A percentile compares a stretch with the other conserved stretches of the same genome.
These are phyloP conservation scores for Yasuhikotakia modesta DNA, from an alignment of 2,797 vertebrate species.

Conservation along the genomic window DNA sequence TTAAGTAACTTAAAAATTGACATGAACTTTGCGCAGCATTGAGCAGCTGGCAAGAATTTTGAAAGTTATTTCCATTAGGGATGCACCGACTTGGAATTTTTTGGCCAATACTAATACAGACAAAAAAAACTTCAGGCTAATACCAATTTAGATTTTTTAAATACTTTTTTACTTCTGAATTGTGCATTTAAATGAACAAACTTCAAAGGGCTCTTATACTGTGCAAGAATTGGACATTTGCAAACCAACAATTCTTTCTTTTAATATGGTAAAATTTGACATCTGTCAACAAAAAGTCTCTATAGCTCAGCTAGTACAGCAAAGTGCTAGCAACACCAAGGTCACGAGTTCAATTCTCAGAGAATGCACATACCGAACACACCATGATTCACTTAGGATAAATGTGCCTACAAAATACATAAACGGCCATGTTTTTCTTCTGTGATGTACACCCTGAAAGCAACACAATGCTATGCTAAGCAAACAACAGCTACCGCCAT, in stretches of 20 bases:
- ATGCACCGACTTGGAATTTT: too few species aligned
- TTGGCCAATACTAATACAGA: too few species aligned
- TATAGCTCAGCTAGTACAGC: not conserved
- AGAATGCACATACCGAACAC: not conserved
- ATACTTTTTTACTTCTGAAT: too few species aligned
- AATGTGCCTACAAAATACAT: not conserved
- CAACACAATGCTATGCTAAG: not conserved
- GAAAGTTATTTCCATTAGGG: too few species aligned
- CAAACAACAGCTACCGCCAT: conserved; percentile 24
- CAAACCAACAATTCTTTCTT: too few species aligned
- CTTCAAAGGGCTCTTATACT: too few species aligned
- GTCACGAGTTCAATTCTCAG: not conserved
- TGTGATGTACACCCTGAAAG: not conserved
- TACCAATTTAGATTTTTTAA: too few species aligned
- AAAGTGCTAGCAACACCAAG: not conserved
- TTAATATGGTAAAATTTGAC: too few species aligned
- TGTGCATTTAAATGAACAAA: too few species aligned
- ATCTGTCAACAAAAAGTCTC: not conserved
- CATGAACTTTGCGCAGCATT: not conserved
- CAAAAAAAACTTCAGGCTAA: too few species aligned
- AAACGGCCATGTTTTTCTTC: not conserved
- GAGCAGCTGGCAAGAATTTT: too few species aligned
- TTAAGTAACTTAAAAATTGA: not conserved
- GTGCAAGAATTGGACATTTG: too few species aligned
- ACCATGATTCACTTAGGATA: not conserved